These are phyloP conservation scores for Oxygymnocypris stewartii DNA, from an alignment of 2,113 vertebrate genomes.

Conservation along the genomic window DNA sequence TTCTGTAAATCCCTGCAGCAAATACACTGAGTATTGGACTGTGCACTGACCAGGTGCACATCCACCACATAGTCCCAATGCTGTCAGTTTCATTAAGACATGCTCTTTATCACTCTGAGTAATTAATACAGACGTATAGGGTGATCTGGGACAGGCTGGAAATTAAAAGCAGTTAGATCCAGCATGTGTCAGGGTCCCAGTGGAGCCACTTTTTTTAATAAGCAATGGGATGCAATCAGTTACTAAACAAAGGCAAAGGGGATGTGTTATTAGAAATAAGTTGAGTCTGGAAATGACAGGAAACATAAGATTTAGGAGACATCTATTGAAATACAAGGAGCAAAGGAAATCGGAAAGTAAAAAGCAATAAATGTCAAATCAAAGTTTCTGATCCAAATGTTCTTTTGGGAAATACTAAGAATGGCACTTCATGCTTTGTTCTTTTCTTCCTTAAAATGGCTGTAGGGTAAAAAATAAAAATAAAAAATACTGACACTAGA, in stretches of 20 bases:
- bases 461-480: constrained; percentile 14
- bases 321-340: not conserved
- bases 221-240: not conserved
- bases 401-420: constrained; percentile 3
- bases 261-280: not conserved
- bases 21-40: not conserved
- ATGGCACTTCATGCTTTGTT: not conserved
- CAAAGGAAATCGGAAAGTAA: not conserved
- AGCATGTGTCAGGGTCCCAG: constrained; percentile 1
- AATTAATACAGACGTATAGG: constrained; percentile 18
- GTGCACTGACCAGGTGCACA: constrained; percentile 7
- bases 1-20: not conserved
- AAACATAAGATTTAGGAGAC: constrained; percentile 28
- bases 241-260: constrained; percentile 7
- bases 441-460: not conserved
- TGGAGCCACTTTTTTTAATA: not conserved
- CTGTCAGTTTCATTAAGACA: constrained; percentile 22
- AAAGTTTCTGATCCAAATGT: not conserved
- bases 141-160: not conserved
- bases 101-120: not conserved
- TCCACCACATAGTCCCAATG: not conserved
- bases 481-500: not conserved
- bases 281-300: constrained; percentile 6
- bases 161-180: constrained; percentile 12
- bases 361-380: constrained; percentile 33